phyloP scores from a whole-genome alignment of 2,888 invertebrate species.

The Altica lythri region DNA sequence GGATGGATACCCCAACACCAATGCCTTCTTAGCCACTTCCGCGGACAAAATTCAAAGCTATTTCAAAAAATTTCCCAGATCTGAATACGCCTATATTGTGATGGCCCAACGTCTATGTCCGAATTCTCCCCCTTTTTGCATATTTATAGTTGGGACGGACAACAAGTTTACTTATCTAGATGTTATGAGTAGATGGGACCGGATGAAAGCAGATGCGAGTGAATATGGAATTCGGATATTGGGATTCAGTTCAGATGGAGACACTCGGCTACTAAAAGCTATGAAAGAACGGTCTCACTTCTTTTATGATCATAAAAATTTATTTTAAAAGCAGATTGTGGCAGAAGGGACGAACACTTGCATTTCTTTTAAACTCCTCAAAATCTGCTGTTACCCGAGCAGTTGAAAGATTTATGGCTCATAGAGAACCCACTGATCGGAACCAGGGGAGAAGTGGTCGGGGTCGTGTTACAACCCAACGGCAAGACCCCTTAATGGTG shows the following conservation, averaged over 20 bases:
- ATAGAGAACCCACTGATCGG: too few species aligned
- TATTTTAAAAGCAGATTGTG: too few species aligned
- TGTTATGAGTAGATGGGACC: conserved; percentile 30
- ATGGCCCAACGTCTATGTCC: conserved; percentile 35
- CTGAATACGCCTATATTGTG: conserved; percentile 34
- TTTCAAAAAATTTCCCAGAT: conserved; percentile 28
- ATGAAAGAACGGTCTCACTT: conserved; percentile 26
- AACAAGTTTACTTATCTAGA: conserved; percentile 36
- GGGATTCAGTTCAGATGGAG: conserved; percentile 30
- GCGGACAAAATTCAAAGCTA: conserved; percentile 29
- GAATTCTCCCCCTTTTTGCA: conserved; percentile 32
- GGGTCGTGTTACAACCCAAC: too few species aligned
- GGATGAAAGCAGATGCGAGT: conserved; percentile 19
- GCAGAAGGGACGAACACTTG: too few species aligned
- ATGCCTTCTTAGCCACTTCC: conserved; percentile 34
- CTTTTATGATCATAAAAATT: too few species aligned
- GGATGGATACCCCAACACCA: conserved; percentile 31
- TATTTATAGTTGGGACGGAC: conserved; percentile 35
- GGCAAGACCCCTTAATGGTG: too few species aligned
- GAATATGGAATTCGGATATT: conserved; percentile 14
- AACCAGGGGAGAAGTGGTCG: too few species aligned
- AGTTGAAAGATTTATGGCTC: too few species aligned
- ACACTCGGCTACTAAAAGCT: conserved; percentile 27
- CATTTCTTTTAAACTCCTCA: too few species aligned
- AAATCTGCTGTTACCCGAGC: too few species aligned